Percentiles rank a stretch among this genome's conserved stretches.
These are phyloP conservation scores for Arnoldichthys spilopterus DNA, from an alignment of 2,797 vertebrate species.

Conservation along the genomic window DNA sequence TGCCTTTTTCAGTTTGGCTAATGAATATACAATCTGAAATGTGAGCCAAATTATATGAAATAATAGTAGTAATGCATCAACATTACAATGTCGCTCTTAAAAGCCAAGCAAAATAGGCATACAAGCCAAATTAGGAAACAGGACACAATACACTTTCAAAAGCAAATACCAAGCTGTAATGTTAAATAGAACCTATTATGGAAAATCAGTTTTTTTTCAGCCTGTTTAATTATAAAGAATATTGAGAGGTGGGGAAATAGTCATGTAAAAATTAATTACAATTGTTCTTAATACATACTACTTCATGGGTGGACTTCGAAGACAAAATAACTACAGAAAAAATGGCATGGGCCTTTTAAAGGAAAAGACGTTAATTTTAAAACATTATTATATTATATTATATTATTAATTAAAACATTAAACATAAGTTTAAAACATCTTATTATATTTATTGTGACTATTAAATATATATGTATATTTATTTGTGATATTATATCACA, in stretches of 20 bases:
- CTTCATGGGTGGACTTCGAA: too few species aligned
- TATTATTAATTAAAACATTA: too few species aligned
- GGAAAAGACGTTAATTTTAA: neutral
- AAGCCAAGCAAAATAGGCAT: neutral
- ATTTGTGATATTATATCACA: too few species aligned
- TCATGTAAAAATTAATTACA: too few species aligned
- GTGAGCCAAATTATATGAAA: neutral
- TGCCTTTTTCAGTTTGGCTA: neutral
- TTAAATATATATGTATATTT: neutral
- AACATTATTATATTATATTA: neutral
- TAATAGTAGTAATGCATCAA: neutral
- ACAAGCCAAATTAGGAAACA: neutral
- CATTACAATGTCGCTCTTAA: neutral
- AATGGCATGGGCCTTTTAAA: too few species aligned
- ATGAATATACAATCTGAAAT: neutral
- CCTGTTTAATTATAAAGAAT: too few species aligned
- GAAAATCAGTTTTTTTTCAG: too few species aligned
- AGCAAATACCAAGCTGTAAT: neutral
- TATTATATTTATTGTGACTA: neutral
- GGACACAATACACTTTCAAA: neutral
- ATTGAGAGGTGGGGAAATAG: too few species aligned
- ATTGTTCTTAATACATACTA: too few species aligned
- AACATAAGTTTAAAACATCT: too few species aligned
- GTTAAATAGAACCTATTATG: too few species aligned
- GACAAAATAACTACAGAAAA: too few species aligned